Evolutionary conservation across 2,888 invertebrate species (phyloP).

Genomic region (Eupithecia vulgata): DNA sequence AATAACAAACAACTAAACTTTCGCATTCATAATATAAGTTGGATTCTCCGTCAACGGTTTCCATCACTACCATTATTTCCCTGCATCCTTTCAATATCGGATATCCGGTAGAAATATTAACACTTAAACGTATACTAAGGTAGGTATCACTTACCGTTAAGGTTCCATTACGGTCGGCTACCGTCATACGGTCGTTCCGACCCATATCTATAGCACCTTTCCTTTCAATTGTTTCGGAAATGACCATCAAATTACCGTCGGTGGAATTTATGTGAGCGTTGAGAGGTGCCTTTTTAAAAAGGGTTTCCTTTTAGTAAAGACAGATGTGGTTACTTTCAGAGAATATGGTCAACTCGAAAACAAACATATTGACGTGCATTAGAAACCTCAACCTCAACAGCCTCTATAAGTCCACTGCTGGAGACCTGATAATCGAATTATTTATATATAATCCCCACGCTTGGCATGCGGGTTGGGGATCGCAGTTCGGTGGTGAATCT

Average conservation of each 20-base stretch:
- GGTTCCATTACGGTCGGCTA: constrained; percentile 39
- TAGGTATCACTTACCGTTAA: constrained; percentile 43
- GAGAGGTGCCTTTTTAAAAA: constrained; percentile 52
- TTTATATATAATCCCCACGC: no score
- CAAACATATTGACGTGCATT: background rate
- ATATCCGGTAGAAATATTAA: constrained; percentile 37
- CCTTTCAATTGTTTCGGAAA: constrained; percentile 46
- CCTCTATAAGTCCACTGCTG: no score
- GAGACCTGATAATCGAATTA: no score
- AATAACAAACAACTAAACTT: background rate
- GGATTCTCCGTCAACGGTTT: background rate
- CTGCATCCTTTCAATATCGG: constrained; percentile 12
- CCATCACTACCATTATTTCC: background rate
- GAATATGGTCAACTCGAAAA: background rate
- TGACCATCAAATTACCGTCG: constrained; percentile 44
- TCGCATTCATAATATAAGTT: background rate
- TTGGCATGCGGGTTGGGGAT: no score
- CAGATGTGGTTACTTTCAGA: constrained; percentile 1
- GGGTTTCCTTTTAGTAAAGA: constrained; percentile 40
- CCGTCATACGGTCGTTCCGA: constrained; percentile 42
- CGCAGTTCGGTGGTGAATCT: no score
- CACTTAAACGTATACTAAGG: constrained; percentile 39
- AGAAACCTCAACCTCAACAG: no score
- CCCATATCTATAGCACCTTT: constrained; percentile 44
- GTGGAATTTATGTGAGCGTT: constrained; percentile 38